A percentile compares a stretch with the other conserved stretches of the same genome.
These are phyloP conservation scores for Sphaerodactylus townsendi DNA, from an alignment of 2,113 vertebrate species.

Conservation along the genomic window DNA sequence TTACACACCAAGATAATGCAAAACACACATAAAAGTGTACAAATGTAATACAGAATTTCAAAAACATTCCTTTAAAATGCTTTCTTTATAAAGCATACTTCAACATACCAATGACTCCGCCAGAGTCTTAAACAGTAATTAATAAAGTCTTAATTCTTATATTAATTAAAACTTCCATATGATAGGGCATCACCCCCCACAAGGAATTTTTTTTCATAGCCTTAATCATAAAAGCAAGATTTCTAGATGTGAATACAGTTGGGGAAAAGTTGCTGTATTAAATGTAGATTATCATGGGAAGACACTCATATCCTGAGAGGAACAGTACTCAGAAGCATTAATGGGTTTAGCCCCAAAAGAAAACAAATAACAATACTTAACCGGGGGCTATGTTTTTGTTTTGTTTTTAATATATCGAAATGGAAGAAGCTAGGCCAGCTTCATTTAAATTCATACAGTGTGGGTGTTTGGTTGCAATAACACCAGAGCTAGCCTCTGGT, in stretches of 20 bases:
- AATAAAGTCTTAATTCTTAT: constrained; percentile 59
- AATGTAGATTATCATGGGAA: constrained; percentile 8
- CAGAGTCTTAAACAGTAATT: constrained; percentile 52
- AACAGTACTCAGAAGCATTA: neutral
- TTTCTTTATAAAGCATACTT: constrained; percentile 63
- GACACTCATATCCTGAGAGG: neutral
- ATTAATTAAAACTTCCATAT: constrained; percentile 64
- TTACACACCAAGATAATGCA: neutral
- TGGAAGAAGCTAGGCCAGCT: constrained; percentile 73
- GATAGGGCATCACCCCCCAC: constrained; percentile 29
- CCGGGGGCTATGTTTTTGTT: constrained; percentile 69
- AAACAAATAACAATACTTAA: constrained; percentile 55
- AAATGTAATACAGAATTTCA: neutral
- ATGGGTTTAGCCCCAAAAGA: neutral
- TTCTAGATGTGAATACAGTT: neutral
- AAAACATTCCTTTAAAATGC: constrained; percentile 42
- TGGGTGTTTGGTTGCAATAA: constrained; percentile 49
- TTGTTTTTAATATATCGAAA: constrained; percentile 73
- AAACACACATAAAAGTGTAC: constrained; percentile 25
- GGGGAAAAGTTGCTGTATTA: neutral
- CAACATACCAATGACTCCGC: constrained; percentile 56
- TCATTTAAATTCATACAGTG: constrained; percentile 71
- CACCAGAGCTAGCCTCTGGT: constrained; percentile 47
- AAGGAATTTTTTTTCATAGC: neutral
- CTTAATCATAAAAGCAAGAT: neutral